phyloP scores from a whole-genome alignment of 2,113 vertebrate species.

The Rhinichthys klamathensis region DNA sequence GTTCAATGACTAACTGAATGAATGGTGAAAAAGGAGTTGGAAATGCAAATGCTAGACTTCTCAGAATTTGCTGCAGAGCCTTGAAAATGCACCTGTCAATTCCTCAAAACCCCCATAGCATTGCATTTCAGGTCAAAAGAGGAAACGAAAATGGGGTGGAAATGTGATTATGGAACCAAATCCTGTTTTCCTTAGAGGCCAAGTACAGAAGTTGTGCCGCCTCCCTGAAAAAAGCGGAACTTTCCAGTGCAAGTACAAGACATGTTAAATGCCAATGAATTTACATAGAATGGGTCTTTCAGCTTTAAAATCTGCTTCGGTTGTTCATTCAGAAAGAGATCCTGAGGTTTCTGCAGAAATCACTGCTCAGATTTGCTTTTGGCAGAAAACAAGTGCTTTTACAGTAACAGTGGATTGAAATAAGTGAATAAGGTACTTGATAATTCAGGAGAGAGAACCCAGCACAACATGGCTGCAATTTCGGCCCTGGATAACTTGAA shows the following conservation, averaged over 20 bases:
- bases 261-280: not conserved
- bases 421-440: not conserved
- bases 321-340: not conserved
- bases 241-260: not conserved
- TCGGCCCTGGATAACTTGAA: not conserved
- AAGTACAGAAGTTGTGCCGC: not conserved
- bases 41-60: not conserved
- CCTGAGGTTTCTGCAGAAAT: constrained; percentile 18
- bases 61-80: not conserved
- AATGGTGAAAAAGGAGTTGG: not conserved
- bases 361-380: not conserved
- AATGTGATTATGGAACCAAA: constrained; percentile 3
- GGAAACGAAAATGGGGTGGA: not conserved
- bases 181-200: constrained; percentile 10
- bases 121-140: not conserved
- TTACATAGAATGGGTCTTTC: not conserved
- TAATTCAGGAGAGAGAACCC: not conserved
- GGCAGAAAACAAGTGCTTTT: not conserved
- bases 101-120: not conserved
- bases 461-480: constrained; percentile 4
- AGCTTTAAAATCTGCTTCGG: not conserved
- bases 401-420: not conserved
- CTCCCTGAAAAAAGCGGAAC: not conserved
- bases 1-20: constrained; percentile 34
- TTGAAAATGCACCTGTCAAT: not conserved